Evolutionary conservation across 2,113 vertebrate genomes (phyloP).

Genomic region (Rousettus leschenaultii): DNA sequence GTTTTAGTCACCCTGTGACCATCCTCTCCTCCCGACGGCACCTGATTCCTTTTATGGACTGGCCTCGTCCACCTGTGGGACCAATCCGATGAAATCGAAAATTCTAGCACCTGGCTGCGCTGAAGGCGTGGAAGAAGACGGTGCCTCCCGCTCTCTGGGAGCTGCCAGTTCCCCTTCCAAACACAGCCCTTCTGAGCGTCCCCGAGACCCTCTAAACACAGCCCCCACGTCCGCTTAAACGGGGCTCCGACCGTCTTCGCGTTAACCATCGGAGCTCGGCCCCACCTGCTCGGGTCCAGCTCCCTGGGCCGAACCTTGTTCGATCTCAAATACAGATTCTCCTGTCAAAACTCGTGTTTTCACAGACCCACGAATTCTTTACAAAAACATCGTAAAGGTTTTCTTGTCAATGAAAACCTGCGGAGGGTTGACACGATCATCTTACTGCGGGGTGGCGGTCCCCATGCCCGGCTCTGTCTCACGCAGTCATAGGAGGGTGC

Average conservation of each 20-base stretch:
- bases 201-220: not conserved
- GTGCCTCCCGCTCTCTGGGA: not conserved
- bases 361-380: not conserved
- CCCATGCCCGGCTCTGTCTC: not conserved
- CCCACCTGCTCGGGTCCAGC: not conserved
- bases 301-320: not conserved
- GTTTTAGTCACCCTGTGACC: accelerated
- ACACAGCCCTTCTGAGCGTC: not conserved
- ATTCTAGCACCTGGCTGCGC: not conserved
- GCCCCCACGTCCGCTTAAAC: not conserved
- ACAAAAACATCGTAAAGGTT: not conserved
- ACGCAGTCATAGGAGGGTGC: not conserved
- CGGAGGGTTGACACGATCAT: not conserved
- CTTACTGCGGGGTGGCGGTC: not conserved
- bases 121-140: accelerated
- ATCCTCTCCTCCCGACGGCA: accelerated
- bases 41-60: not conserved
- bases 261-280: accelerated
- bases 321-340: not conserved
- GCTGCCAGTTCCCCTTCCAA: not conserved
- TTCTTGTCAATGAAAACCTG: not conserved
- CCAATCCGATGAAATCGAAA: no score
- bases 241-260: not conserved
- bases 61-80: not conserved
- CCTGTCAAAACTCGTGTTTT: no score